Percentiles rank a stretch among this genome's conserved stretches.
Conservation (phyloP, 1,140 invertebrate genomes). For the Centruroides sculpturatus region DNA sequence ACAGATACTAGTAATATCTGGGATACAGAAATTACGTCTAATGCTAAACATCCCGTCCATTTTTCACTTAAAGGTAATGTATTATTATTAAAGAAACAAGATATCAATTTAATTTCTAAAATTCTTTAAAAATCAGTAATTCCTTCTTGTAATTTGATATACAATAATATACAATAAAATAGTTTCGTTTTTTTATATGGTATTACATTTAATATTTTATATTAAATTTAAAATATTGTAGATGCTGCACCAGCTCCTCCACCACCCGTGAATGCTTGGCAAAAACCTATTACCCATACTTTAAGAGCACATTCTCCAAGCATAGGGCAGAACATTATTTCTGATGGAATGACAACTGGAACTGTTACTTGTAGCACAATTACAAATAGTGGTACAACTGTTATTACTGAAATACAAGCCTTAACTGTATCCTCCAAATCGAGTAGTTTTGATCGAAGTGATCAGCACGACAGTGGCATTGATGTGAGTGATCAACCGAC, state of each 20-base stretch:
- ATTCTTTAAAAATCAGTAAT: background rate
- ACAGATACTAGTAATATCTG: background rate
- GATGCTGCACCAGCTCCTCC: conserved; percentile 38
- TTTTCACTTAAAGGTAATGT: no score
- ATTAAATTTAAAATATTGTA: background rate
- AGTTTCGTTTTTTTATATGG: background rate
- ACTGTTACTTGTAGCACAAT: background rate
- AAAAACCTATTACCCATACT: conserved; percentile 25
- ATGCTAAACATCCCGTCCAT: no score
- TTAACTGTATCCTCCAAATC: conserved; percentile 19
- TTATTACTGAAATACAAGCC: conserved; percentile 4
- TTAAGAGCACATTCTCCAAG: conserved; percentile 8
- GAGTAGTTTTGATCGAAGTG: conserved; percentile 24
- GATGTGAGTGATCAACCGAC: conserved; percentile 36
- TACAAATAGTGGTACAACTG: background rate
- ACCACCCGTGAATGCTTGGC: conserved; percentile 63
- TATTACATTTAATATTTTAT: background rate
- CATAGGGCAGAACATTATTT: background rate
- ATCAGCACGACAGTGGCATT: conserved; percentile 37
- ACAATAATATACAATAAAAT: background rate
- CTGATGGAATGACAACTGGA: conserved; percentile 1
- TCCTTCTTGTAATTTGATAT: background rate
- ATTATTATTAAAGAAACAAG: no score
- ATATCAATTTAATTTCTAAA: background rate
- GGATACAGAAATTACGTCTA: no score